Evolutionary conservation across 2,888 invertebrate species (phyloP).

Genomic region (Julus scandinavius): DNA sequence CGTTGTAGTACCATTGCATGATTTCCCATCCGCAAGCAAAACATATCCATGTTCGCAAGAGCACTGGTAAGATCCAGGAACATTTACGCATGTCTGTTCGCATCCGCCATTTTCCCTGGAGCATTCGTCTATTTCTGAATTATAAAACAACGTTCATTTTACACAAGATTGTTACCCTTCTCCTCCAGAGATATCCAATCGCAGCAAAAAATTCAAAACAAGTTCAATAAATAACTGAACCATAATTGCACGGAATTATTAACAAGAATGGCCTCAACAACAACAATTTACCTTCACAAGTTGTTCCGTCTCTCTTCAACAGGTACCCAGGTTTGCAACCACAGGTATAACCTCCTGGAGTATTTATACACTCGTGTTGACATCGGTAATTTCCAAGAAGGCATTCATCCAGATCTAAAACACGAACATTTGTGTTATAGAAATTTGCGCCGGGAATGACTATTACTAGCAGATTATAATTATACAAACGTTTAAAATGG

Average conservation of each 20-base stretch:
- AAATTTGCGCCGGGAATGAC: background rate
- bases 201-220: background rate
- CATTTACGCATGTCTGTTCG: constrained; percentile 65
- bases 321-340: constrained; percentile 63
- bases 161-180: background rate
- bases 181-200: background rate
- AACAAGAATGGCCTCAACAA: too few relatives aligned
- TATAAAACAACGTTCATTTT: background rate
- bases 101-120: constrained; percentile 64
- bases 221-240: background rate
- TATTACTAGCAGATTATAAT: background rate
- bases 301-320: constrained; percentile 61
- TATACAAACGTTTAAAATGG: background rate
- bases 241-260: too few relatives aligned
- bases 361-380: constrained; percentile 66
- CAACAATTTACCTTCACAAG: constrained; percentile 61
- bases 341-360: constrained; percentile 64
- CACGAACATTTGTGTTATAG: background rate
- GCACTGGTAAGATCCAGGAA: constrained; percentile 66
- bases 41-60: constrained; percentile 66
- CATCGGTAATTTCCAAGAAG: constrained; percentile 64
- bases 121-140: constrained; percentile 64
- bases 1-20: constrained; percentile 50
- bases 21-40: constrained; percentile 61
- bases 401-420: constrained; percentile 64